Conservation (phyloP, 2,113 vertebrate genomes). For the Atherinomorus stipes region DNA sequence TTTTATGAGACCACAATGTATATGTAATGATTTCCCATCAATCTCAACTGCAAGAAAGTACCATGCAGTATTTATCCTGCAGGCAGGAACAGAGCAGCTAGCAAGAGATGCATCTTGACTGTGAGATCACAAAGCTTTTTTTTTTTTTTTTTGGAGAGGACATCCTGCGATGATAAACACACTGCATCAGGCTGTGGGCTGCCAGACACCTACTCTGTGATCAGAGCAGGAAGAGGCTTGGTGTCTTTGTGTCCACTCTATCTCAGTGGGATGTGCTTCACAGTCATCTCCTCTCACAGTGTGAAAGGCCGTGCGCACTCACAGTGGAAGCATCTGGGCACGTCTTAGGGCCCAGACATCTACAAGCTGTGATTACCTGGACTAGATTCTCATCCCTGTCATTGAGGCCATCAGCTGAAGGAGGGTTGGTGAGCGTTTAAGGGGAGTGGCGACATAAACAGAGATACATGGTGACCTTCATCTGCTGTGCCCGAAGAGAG, state of each 20-base stretch:
- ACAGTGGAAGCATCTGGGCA: slow-evolving; percentile 20
- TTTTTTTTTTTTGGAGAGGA: slow-evolving; percentile 53
- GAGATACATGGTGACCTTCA: slow-evolving; percentile 62
- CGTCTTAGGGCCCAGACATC: slow-evolving; percentile 36
- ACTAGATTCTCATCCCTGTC: slow-evolving; percentile 54
- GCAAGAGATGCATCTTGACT: slow-evolving; percentile 32
- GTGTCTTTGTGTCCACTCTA: slow-evolving; percentile 36
- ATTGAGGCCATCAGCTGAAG: slow-evolving; percentile 46
- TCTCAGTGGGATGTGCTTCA: slow-evolving; percentile 60
- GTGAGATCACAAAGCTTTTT: slow-evolving; percentile 44
- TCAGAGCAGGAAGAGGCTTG: slow-evolving; percentile 42
- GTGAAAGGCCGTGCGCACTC: slow-evolving; percentile 34
- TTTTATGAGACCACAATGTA: slow-evolving; percentile 2
- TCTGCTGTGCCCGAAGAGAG: slow-evolving; percentile 32
- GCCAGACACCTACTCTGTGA: slow-evolving; percentile 47
- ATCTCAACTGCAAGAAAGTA: slow-evolving; percentile 15
- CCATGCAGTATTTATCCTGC: slow-evolving; percentile 22
- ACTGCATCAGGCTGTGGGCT: slow-evolving; percentile 37
- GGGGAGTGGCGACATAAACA: slow-evolving; percentile 29
- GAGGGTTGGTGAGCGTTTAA: slow-evolving; percentile 15
- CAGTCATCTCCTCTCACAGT: slow-evolving; percentile 43
- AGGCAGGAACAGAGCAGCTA: background rate
- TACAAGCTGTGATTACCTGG: slow-evolving; percentile 70
- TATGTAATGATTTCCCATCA: slow-evolving; percentile 3
- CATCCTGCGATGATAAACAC: slow-evolving; percentile 66